Percentiles rank a stretch among this genome's conserved stretches.
Conservation (phyloP, 2,888 invertebrate species). For the Gibbula magus region DNA sequence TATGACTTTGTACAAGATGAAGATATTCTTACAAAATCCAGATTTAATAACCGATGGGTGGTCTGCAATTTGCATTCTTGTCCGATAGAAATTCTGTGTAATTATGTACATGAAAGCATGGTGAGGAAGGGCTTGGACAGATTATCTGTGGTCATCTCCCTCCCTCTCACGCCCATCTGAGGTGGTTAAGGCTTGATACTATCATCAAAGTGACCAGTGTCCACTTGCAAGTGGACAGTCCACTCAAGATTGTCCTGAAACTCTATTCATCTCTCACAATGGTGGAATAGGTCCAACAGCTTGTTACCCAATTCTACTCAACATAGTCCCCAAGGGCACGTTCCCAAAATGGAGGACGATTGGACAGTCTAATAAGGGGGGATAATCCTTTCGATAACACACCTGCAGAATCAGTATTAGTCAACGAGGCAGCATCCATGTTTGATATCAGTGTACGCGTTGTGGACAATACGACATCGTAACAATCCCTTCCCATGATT, state of each 20-base stretch:
- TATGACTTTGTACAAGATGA: background rate
- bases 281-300: background rate
- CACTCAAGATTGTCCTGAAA: conserved; percentile 12
- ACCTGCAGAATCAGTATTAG: background rate
- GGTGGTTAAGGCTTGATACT: background rate
- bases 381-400: background rate
- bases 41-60: conserved; percentile 11
- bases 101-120: background rate
- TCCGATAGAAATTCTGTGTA: background rate
- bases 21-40: background rate
- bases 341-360: no score
- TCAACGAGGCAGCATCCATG: background rate
- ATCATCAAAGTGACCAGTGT: conserved; percentile 12
- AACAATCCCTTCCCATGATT: conserved; percentile 17
- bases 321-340: background rate
- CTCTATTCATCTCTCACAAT: background rate
- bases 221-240: conserved; percentile 22
- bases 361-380: no score
- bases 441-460: background rate
- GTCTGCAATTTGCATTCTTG: background rate
- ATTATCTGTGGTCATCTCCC: background rate
- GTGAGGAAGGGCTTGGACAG: background rate
- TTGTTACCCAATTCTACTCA: conserved; percentile 10
- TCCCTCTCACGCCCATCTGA: background rate
- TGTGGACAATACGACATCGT: background rate